Conservation (phyloP, 92 coral and sea anemone species). For the Metridium senile region DNA sequence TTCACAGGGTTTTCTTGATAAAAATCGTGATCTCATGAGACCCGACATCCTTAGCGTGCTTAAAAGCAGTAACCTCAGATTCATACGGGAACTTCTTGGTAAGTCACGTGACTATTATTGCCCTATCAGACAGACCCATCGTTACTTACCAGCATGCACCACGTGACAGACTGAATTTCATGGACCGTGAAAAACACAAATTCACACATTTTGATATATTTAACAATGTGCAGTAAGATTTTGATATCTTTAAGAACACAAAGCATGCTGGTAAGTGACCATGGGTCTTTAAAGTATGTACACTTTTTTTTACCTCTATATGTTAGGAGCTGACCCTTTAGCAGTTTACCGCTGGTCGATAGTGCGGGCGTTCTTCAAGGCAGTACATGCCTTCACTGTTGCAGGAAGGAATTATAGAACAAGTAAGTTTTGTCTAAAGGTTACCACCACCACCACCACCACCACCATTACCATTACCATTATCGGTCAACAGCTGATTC, state of each 20-base stretch:
- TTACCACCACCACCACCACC: no score
- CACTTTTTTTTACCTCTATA: no score
- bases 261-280: no score
- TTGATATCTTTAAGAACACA: no score
- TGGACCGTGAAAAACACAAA: no score
- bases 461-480: no score
- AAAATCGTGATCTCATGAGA: constrained; percentile 96
- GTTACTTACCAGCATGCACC: no score
- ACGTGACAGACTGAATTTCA: no score
- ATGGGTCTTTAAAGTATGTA: no score
- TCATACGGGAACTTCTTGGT: constrained; percentile 92
- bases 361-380: constrained; percentile 89
- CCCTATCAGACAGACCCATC: background rate
- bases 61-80: constrained; percentile 89
- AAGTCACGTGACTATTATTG: constrained; percentile 11
- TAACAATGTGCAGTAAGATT: no score
- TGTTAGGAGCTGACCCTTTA: constrained; percentile 91
- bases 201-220: no score
- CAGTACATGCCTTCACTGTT: constrained; percentile 87
- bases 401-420: constrained; percentile 72
- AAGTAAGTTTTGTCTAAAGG: constrained; percentile 56
- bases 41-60: constrained; percentile 93
- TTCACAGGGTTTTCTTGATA: constrained; percentile 88
- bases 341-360: constrained; percentile 97
- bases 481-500: no score